Evolutionary conservation across 2,797 vertebrate species (phyloP), one percentile per base, ranked within the genome.

Genomic region (Enteromius afrohamiltoni): DNA sequence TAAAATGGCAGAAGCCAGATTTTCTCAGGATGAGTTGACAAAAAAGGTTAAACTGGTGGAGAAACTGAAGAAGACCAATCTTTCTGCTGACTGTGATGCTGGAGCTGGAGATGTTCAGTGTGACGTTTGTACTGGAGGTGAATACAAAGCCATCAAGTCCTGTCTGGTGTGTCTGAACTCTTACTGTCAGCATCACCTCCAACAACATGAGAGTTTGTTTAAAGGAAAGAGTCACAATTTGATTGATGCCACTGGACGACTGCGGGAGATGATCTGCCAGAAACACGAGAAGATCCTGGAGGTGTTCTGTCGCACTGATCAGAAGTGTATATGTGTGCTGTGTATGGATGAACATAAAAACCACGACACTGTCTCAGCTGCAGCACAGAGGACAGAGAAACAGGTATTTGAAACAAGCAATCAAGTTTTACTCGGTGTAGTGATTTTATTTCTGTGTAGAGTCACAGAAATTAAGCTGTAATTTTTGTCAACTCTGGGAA

Each of bases 341-440:
- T 73, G 69, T 81, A 6, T 62, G 51, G 10, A 81, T 40, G 79
- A 82, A 26, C 79, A 73, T 37, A 81, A 14, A 31, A 51, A 79
- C 16, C 45, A 68, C 2, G 17, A 65, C 29, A 64, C 14, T 64
- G 29, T 65, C 3, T 53, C 51, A 53, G 19, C 19, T 21, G 6
- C 51, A 21, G 19, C 1, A 21, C 19, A 21, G 7, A 53, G 51
- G 19, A 53, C 51, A 3, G 51, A 53, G 19, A 53, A 53, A 53
- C 51, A 53, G 51, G 51, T 21, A 53, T 21, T 21, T 53, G 21
- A 9, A 21, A 53, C 51, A 21, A 53, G 2, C 17, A 1, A 53
- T 21, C 17, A 19, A 19, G 1, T 19, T 19, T 19, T 51, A 51
- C 17, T 51, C 47, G 6, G 47, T 49, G 16, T 49, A 51, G 49